These are phyloP conservation scores for Anolis sagrei DNA, from an alignment of 2,113 vertebrate genomes.

Conservation along the genomic window DNA sequence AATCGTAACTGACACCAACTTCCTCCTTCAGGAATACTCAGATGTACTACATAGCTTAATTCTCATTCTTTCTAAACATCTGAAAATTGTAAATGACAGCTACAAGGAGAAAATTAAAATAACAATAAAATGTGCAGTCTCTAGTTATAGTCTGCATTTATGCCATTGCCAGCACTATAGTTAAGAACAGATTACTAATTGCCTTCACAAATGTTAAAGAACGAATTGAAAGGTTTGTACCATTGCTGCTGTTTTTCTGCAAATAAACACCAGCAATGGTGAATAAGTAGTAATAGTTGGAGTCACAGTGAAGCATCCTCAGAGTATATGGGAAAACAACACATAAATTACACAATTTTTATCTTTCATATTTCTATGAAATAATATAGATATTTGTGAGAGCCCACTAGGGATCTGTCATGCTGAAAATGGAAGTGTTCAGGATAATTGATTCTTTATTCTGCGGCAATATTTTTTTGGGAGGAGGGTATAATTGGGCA, in stretches of 20 bases:
- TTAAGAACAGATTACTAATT: neutral
- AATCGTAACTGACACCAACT: conserved; percentile 75
- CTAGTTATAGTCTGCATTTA: neutral
- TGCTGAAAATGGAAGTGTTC: neutral
- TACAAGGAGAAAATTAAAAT: neutral
- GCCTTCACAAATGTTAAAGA: neutral
- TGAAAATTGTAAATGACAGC: conserved; percentile 30
- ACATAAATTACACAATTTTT: neutral
- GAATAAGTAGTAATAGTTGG: neutral
- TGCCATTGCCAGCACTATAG: neutral
- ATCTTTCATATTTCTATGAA: neutral
- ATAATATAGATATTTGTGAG: neutral
- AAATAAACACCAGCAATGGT: neutral
- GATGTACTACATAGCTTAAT: conserved; percentile 42
- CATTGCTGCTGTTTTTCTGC: neutral
- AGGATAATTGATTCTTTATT: neutral
- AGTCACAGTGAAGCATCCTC: too few species aligned
- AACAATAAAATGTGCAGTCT: neutral
- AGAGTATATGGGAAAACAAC: neutral
- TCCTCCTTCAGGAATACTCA: conserved; percentile 68
- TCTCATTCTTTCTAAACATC: conserved; percentile 59
- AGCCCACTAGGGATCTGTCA: neutral
- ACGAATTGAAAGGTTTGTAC: neutral
- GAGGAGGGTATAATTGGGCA: neutral
- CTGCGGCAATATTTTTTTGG: neutral